Evolutionary conservation across 2,797 vertebrate genomes (phyloP).

Genomic region (Cheirogaleus major): DNA sequence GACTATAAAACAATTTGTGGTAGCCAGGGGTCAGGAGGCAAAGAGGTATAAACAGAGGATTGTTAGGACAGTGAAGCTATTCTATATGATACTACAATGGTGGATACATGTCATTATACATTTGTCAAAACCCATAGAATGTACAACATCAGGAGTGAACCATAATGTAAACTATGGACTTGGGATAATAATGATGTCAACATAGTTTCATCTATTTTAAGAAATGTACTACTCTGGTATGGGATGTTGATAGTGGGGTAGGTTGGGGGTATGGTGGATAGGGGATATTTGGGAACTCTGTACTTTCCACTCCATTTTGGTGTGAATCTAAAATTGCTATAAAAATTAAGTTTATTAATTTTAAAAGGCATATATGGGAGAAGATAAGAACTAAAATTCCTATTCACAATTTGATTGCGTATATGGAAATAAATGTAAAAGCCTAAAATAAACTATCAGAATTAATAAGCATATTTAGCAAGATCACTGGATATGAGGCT

Average conservation of each 20-base stretch:
- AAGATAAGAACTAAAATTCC: slow-evolving; percentile 36
- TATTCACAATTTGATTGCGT: neutral
- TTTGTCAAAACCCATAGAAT: neutral
- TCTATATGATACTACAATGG: neutral
- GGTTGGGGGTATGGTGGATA: neutral
- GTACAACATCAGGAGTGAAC: neutral
- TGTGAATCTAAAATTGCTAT: neutral
- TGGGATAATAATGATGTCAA: neutral
- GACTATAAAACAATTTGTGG: neutral
- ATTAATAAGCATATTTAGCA: slow-evolving; percentile 20
- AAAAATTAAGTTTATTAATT: neutral
- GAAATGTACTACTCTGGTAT: neutral
- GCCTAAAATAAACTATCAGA: slow-evolving; percentile 30
- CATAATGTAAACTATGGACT: neutral
- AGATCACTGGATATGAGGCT: neutral
- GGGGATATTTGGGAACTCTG: neutral
- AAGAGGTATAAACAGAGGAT: neutral
- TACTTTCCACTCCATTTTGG: neutral
- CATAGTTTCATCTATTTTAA: neutral
- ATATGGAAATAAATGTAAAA: slow-evolving; percentile 29
- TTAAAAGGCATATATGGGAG: neutral
- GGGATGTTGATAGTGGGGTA: neutral
- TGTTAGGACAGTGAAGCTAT: neutral
- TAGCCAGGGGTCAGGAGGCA: neutral
- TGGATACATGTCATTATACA: neutral